phyloP scores from a whole-genome alignment of 2,888 invertebrate genomes.

The Nephrocerus scutellatus region DNA sequence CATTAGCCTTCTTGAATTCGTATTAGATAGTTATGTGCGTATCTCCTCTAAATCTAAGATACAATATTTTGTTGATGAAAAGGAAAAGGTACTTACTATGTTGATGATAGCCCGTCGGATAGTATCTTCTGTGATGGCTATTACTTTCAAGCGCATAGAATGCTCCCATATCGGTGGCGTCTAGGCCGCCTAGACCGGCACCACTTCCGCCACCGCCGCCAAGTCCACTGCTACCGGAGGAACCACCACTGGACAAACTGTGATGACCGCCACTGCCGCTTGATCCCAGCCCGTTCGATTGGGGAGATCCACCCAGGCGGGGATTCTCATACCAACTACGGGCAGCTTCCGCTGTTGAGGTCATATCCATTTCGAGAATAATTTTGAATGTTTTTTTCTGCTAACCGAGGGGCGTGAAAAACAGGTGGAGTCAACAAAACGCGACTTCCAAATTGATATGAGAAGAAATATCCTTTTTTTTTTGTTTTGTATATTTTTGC shows the following conservation, averaged over 20 bases:
- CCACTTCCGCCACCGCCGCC: slow-evolving; percentile 36
- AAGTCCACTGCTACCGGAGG: slow-evolving; percentile 37
- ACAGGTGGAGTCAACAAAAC: not conserved
- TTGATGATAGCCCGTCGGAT: slow-evolving; percentile 47
- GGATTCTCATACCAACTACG: slow-evolving; percentile 50
- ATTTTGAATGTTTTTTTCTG: slow-evolving; percentile 43
- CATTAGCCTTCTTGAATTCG: too few species aligned
- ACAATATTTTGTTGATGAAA: too few species aligned
- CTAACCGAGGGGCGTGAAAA: slow-evolving; percentile 28
- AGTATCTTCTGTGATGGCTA: slow-evolving; percentile 47
- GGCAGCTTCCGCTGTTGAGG: slow-evolving; percentile 49
- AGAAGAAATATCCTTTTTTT: slow-evolving; percentile 4
- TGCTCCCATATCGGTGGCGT: slow-evolving; percentile 48
- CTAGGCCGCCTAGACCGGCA: slow-evolving; percentile 38
- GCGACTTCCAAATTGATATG: not conserved
- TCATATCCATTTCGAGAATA: slow-evolving; percentile 50
- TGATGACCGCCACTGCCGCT: slow-evolving; percentile 42
- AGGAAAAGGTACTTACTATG: slow-evolving; percentile 39
- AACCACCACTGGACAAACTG: slow-evolving; percentile 39
- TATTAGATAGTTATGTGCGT: too few species aligned
- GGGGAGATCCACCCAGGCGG: slow-evolving; percentile 47
- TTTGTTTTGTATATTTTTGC: slow-evolving; percentile 4
- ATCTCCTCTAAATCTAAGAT: too few species aligned
- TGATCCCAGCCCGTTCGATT: slow-evolving; percentile 41
- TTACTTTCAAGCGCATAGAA: slow-evolving; percentile 48